Base-by-base conservation (phyloP, 2,888 invertebrate species). In the Junonia oenone region DNA sequence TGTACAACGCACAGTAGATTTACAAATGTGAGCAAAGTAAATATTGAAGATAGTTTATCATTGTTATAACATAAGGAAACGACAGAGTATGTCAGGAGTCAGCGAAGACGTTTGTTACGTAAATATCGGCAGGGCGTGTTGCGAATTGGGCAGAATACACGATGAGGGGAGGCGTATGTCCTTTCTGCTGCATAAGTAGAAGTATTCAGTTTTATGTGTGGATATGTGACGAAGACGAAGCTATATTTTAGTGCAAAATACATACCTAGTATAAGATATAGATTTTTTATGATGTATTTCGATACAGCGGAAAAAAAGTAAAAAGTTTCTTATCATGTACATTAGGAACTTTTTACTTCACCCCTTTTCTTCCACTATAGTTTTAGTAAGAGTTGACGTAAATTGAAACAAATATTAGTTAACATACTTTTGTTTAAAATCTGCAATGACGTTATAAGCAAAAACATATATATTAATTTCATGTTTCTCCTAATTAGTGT, bases 51-150 rank as follows among this genome's bases (percentile, higher is more conserved):
- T 56, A 53, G 50, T 58, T 56, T 55, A 51, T 60, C 59, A 56
- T 55, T 56, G 58, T 58, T 55, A 55, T 56, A 56, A 55, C 53
- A 52, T 50, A 46, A 45, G 47, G 58, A 68, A 78, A 76, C 62
- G 66, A 68, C 76, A 76, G 75, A 75, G 75, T 75, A 76, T 78
- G 83, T 81, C 81, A 84, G 77, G 75, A 85, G 83, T 82, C 81
- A 79, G 81, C 78, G 73, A 68, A 78, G 76, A 75, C 81, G 83
- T 76, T 79, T 81, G 81, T 83, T 83, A 85, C 84, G 83, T 85
- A 87, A 86, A 88, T 85, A 87, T 84, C 81, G 81, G 76, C 79
- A 78, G 79, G 83, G 85, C 82, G 86, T 86, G 83, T 85, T 80
- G 81, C 78, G 84, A 83, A 83, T 87, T 78, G 85, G 81, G 81